Evolutionary conservation across 2,888 invertebrate genomes (phyloP), one percentile per base, ranked within the genome.

Genomic region (Villa cingulata): DNA sequence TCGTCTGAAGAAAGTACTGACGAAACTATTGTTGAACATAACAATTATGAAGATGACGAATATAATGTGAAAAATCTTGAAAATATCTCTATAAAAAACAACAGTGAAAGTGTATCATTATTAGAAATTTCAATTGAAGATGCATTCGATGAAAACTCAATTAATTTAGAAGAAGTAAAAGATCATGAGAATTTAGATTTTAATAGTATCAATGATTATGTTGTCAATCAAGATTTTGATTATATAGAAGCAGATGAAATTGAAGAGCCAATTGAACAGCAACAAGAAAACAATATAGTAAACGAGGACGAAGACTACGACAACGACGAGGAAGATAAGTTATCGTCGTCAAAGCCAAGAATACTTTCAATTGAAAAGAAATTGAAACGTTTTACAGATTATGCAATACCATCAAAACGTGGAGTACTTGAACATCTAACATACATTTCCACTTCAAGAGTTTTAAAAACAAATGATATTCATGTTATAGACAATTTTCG

Each of bases 361-460:
- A 32, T 32, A 12, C 70, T 75, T 44, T 70, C 73, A 29, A 70
- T 65, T 1, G 74, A 68, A 48, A 61, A 66, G 9, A 67, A 67
- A 45, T 55, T 63, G 6, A 63, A 62, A 47, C 29, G 29, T 32
- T 32, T 76, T 29, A 57, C 59, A 0, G 61, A 62, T 43, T 58
- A 58, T 41, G 52, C 53, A 10, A 41, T 20, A 19, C 41, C 51
- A 9, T 47, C 56, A 16, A 48, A 48, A 29, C 52, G 55, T 7
- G 58, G 57, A 3, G 53, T 55, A n/a, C 47, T 57, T 2, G 59
- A 59, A 42, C 52, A 57, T 32, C 39, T 59, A 19, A 57, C 57
- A 19, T 57, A 56, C 39, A 52, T 57, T 15, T 54, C 57, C 12
- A 54, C 56, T 38, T 41, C 53, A 43, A 48, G 47, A 44, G 14